Evolutionary conservation across 2,113 vertebrate genomes (phyloP).

Genomic region (Callorhinus ursinus): DNA sequence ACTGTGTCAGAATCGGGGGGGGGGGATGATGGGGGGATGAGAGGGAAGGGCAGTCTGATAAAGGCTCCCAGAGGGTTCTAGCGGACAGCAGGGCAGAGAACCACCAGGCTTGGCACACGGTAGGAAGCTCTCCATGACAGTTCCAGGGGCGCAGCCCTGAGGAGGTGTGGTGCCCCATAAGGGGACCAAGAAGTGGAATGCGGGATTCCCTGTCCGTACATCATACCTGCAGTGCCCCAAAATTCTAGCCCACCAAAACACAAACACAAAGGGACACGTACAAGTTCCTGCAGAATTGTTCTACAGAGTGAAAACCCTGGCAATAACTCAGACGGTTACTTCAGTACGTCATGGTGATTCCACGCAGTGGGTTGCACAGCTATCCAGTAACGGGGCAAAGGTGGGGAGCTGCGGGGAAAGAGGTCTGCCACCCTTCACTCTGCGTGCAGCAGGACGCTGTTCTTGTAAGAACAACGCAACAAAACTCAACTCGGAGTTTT

Average conservation of each 20-base stretch:
- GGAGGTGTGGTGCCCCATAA: not conserved
- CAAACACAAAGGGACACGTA: too few species aligned
- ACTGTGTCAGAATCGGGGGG: not conserved
- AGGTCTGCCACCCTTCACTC: not conserved
- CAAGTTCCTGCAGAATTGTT: not conserved
- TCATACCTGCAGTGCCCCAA: not conserved
- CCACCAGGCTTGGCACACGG: accelerated
- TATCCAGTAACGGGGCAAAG: accelerated
- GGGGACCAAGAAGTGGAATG: not conserved
- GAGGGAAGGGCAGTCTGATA: not conserved
- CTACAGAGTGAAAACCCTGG: not conserved
- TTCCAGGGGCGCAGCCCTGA: not conserved
- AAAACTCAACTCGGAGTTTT: not conserved
- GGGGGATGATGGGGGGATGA: too few species aligned
- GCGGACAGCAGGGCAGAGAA: not conserved
- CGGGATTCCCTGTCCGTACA: not conserved
- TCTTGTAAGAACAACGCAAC: not conserved
- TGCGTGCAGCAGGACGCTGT: not conserved
- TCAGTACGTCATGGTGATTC: not conserved
- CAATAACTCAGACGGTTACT: not conserved
- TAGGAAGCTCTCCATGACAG: not conserved
- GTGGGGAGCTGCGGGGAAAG: not conserved
- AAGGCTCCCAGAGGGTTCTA: not conserved
- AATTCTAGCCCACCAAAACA: not conserved
- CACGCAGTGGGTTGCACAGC: too few species aligned